Percentiles rank a stretch among this genome's conserved stretches.
These are phyloP conservation scores for Bolborhynchus lineola DNA, from an alignment of 2,113 vertebrate species.

Conservation along the genomic window DNA sequence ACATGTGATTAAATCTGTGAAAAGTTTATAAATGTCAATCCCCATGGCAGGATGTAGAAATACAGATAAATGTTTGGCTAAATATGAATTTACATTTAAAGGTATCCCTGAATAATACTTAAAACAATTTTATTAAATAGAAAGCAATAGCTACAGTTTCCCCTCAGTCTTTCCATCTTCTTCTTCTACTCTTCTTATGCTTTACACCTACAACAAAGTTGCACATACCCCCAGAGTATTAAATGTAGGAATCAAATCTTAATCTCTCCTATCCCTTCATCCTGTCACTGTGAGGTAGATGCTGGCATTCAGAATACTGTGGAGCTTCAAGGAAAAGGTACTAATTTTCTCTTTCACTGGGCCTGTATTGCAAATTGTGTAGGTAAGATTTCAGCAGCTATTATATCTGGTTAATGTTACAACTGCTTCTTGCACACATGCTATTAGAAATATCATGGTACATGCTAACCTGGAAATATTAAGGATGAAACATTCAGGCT, in stretches of 20 bases:
- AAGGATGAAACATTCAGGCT: background rate
- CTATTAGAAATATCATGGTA: background rate
- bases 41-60: background rate
- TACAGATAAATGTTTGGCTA: background rate
- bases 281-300: background rate
- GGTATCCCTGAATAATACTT: background rate
- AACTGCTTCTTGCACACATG: background rate
- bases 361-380: background rate
- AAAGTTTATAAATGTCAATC: constrained; percentile 50
- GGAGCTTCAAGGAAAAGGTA: background rate
- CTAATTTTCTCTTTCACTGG: background rate
- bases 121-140: background rate
- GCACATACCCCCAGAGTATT: background rate
- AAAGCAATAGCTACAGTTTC: background rate
- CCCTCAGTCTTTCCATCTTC: background rate
- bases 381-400: background rate
- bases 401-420: background rate
- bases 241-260: background rate
- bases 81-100: background rate
- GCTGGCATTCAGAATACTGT: background rate
- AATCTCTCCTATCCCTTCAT: background rate
- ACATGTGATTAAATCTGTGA: constrained; percentile 85
- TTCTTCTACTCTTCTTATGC: background rate
- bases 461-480: background rate
- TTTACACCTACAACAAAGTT: background rate